These are phyloP conservation scores for Gadopsis bispinosus DNA, from an alignment of 2,797 vertebrate genomes.

Conservation along the genomic window DNA sequence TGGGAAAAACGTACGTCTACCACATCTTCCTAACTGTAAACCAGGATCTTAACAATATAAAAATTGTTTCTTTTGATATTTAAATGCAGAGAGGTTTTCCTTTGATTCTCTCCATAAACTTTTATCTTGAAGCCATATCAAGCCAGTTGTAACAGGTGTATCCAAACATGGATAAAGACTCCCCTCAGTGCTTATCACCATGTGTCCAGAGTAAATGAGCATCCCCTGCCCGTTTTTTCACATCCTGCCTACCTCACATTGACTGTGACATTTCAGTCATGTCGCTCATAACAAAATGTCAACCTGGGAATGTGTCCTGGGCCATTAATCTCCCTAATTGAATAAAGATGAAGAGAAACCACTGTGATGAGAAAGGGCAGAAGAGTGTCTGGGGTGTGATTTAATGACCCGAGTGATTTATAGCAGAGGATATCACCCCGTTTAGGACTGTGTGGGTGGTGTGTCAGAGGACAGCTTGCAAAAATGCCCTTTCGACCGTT, in stretches of 20 bases:
- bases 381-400: conserved; percentile 74
- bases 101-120: background rate
- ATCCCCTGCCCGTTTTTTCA: conserved; percentile 33
- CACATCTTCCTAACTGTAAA: conserved; percentile 4
- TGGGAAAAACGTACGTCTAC: background rate
- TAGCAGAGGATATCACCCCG: conserved; percentile 61
- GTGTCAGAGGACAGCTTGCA: conserved; percentile 74
- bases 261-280: conserved; percentile 71
- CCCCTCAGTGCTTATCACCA: conserved; percentile 36
- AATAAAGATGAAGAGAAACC: conserved; percentile 79
- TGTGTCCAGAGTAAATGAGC: conserved; percentile 45
- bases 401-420: conserved; percentile 80
- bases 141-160: conserved; percentile 44
- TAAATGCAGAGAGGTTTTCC: background rate
- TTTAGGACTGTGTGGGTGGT: conserved; percentile 75
- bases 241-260: conserved; percentile 45
- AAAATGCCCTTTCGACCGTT: conserved; percentile 64
- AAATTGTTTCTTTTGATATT: background rate
- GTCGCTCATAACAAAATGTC: conserved; percentile 63
- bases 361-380: conserved; percentile 78
- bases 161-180: conserved; percentile 30
- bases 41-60: background rate
- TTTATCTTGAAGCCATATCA: background rate
- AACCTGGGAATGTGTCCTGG: conserved; percentile 58
- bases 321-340: conserved; percentile 78